Evolutionary conservation across 30 jellyfish, hydroid and myxozoan species (phyloP).

Genomic region (Chrysaora quinquecirrha): DNA sequence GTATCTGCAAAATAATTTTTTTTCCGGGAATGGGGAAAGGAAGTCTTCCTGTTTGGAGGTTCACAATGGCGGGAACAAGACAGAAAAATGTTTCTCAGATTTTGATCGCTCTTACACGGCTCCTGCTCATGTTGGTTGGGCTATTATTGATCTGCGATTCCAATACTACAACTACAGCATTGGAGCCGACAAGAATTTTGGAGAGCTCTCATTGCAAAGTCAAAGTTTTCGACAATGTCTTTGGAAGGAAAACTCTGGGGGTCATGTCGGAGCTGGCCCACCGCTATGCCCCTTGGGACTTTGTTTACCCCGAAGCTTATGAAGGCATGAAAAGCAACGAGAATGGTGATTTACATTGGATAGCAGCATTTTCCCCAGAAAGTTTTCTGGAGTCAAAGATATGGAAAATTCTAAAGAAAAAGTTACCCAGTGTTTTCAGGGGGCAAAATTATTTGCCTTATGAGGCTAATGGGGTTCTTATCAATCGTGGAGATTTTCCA

Average conservation of each 20-base stretch:
- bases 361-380: conserved; percentile 58
- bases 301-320: conserved; percentile 48
- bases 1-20: too few species aligned
- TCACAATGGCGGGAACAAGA: too few species aligned
- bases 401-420: conserved; percentile 48
- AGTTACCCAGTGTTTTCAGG: conserved; percentile 17
- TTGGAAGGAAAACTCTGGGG: conserved; percentile 6
- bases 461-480: conserved; percentile 44
- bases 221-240: conserved; percentile 33
- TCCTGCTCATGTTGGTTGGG: too few species aligned
- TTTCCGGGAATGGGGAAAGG: too few species aligned
- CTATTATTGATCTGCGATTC: too few species aligned
- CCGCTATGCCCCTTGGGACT: conserved; percentile 63
- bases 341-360: conserved; percentile 71
- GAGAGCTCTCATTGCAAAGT: neutral
- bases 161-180: too few species aligned
- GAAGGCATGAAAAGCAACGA: conserved; percentile 58
- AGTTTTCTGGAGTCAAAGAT: conserved; percentile 48
- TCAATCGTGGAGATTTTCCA: conserved; percentile 82
- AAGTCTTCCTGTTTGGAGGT: too few species aligned
- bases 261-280: conserved; percentile 18
- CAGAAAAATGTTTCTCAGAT: too few species aligned
- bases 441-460: conserved; percentile 56
- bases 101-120: too few species aligned
- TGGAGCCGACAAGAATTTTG: conserved; percentile 16